Base-by-base conservation (phyloP, 1,140 invertebrate genomes). In the Centruroides vittatus region DNA sequence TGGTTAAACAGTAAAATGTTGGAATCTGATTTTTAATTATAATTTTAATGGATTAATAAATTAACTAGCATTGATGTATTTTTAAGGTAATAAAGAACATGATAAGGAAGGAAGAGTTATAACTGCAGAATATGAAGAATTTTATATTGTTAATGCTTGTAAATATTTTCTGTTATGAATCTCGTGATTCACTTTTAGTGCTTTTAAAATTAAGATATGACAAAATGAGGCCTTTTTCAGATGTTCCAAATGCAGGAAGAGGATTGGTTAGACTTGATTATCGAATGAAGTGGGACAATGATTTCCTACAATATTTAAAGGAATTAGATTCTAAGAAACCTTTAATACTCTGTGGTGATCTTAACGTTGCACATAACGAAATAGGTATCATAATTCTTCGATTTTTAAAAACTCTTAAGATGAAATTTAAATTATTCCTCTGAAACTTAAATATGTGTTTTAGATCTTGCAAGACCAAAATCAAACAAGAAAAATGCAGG, bases 331-430 rank as follows among this genome's bases (percentile, higher is more conserved):
- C 80, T 60, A 85, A 86, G 56, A 99, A 99, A 74, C 91, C 94
- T 12, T 89, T 98, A 0, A 86, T 99, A 55, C 80, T 97, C 65
- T 91, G 86, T 73, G 95, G 96, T 3, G 96, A 99, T 75, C 84
- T 99, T 79, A 99, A 99, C 78, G 95, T 98, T 5, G 86, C 94
- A 54, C 95, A 99, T 74, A 75, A 85, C 67, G 89, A 94, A 79
- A 97, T 98, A 71, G 89, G 88, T 90, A 76, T 72, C 2, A 23
- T 23, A 23, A 23, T 23, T 23, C 23, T 23, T 23, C 23, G 2
- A 23, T 23, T 23, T 23, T 23, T 23, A 23, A 23, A 23, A 23
- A 23, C 23, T 23, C 23, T 23, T 23, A 23, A 23, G 23, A 23
- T 23, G 2, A 23, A 23, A 23, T 23, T 23, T 23, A 23, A 23